Base-by-base conservation (phyloP, 2,797 vertebrate species). In the Halcyon chelicuti region DNA sequence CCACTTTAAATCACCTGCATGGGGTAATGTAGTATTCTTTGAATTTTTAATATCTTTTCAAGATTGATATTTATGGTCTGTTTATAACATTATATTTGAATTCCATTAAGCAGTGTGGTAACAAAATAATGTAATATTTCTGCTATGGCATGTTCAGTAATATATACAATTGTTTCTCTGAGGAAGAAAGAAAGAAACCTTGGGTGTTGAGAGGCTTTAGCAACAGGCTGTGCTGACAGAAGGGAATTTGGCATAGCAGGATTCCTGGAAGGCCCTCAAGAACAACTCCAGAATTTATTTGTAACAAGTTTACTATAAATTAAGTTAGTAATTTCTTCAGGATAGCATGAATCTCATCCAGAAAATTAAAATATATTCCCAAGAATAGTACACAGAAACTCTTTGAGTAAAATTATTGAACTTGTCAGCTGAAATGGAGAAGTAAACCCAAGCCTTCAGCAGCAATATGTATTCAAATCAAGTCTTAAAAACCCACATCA, bases 41-140 rank as follows among this genome's bases (percentile, higher is more conserved):
- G 57, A 79, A 80, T 82, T 93, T 92, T 84, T 93, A 97, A 76
- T 67, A 18, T 67, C 57, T 70, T 74, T 90, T 88, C 86, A 95
- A 83, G 52, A 79, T 83, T 93, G 78, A 91, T 96, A 76, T 94
- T 86, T 90, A 8, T 46, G 46, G 33, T 76, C 42, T 75, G 54
- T 96, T 90, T 86, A 11, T 71, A 94, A 89, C 79, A 44, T 61
- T 86, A 79, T 78, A 82, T 94, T 96, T 94, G 71, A 86, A 85
- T 90, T 51, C 26, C 51, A 72, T 95, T 97, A 96, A 95, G 74
- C 62, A 74, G 26, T n/a, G 15, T 14, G 57, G 67, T 86, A 79
- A 62, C 71, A 85, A 83, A 97, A 96, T 91, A 96, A 96, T 76
- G 35, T 91, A 84, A 65, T 78, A 55, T 88, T 77, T 77, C 91